A percentile compares a stretch with the other conserved stretches of the same genome.
Evolutionary conservation across 2,113 vertebrate species (phyloP).

Genomic region (Oncorhynchus gorbuscha): DNA sequence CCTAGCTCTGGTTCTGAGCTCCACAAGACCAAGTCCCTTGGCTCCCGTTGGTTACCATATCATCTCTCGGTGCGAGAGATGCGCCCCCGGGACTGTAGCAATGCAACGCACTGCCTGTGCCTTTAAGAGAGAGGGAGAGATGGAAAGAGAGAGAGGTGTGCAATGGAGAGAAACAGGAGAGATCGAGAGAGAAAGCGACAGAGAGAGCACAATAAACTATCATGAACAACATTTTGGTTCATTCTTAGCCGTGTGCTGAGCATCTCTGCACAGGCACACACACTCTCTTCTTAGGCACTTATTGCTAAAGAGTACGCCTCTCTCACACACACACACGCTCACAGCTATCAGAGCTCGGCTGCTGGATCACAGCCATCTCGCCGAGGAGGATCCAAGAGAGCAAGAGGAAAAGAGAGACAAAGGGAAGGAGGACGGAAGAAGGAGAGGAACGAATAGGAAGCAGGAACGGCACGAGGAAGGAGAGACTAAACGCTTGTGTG

Average conservation of each 20-base stretch:
- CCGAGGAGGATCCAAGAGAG: constrained; percentile 61
- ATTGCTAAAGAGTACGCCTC: constrained; percentile 49
- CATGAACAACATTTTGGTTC: constrained; percentile 55
- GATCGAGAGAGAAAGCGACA: constrained; percentile 46
- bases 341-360: constrained; percentile 60
- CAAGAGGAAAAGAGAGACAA: constrained; percentile 51
- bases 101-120: constrained; percentile 68
- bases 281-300: constrained; percentile 40
- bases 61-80: constrained; percentile 45
- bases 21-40: constrained; percentile 53
- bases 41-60: constrained; percentile 63
- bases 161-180: constrained; percentile 54
- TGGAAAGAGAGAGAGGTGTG: constrained; percentile 26
- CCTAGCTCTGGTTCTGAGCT: constrained; percentile 38
- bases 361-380: constrained; percentile 71
- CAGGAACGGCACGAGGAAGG: constrained; percentile 52
- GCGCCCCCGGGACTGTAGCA: constrained; percentile 55
- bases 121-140: constrained; percentile 69
- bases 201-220: constrained; percentile 60
- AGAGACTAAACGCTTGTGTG: constrained; percentile 57
- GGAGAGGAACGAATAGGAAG: constrained; percentile 68
- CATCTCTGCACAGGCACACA: constrained; percentile 63
- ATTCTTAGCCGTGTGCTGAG: constrained; percentile 57
- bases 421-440: constrained; percentile 63
- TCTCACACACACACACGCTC: constrained; percentile 39